Evolutionary conservation across 2,113 vertebrate species (phyloP).

Genomic region (crab-eating macaque (Macaca fascicularis)): T2T-MFA8v1.1 NC_088384.1:78783001-78783500

Average conservation of each 20-base stretch:
- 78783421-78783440: background rate
- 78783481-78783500: background rate
- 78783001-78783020: background rate
- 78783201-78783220: slow-evolving; percentile 12
- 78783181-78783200: background rate
- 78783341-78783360: background rate
- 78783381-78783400: background rate
- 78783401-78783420: background rate
- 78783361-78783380: background rate
- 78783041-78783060: background rate
- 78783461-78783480: background rate
- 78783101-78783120: background rate
- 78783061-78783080: background rate
- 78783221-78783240: background rate
- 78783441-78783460: background rate
- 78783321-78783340: background rate
- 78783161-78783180: background rate
- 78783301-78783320: background rate
- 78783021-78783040: slow-evolving; percentile 1
- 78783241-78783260: background rate
- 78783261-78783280: background rate
- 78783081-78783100: background rate
- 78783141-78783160: background rate
- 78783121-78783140: background rate
- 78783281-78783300: background rate